Evolutionary conservation across 2,113 vertebrate species (phyloP).

Genomic region (Hiodon tergisus): DNA sequence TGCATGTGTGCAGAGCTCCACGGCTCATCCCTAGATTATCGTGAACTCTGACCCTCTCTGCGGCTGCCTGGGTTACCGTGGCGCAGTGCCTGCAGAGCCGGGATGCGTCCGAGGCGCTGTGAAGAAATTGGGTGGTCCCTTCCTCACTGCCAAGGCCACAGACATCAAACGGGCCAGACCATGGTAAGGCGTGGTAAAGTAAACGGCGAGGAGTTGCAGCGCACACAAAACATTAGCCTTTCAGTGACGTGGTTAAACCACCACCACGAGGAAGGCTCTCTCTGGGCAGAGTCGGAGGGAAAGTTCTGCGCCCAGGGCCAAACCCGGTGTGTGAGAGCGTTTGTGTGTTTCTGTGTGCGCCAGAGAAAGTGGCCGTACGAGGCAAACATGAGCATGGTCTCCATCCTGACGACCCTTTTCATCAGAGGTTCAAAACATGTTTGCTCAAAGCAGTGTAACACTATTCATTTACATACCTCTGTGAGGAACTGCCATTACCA

Average conservation of each 20-base stretch:
- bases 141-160: conserved; percentile 30
- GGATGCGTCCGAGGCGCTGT: background rate
- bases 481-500: too few species aligned
- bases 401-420: too few species aligned
- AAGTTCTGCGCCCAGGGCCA: too few species aligned
- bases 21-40: conserved; percentile 17
- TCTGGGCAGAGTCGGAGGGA: too few species aligned
- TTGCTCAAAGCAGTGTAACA: too few species aligned
- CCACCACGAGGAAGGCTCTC: background rate
- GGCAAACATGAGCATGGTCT: too few species aligned
- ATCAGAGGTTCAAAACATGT: too few species aligned
- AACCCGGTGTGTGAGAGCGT: too few species aligned
- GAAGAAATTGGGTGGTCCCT: conserved; percentile 32
- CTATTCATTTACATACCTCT: too few species aligned
- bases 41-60: conserved; percentile 14
- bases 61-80: conserved; percentile 13
- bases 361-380: too few species aligned
- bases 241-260: too few species aligned
- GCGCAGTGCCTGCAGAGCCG: conserved; percentile 5
- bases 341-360: too few species aligned
- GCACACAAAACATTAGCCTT: background rate
- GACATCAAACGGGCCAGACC: conserved; percentile 34
- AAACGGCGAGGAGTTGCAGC: background rate
- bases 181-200: conserved; percentile 23
- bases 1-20: conserved; percentile 42